Conservation (phyloP, 2,888 invertebrate species). For the Lithosia quadra region DNA sequence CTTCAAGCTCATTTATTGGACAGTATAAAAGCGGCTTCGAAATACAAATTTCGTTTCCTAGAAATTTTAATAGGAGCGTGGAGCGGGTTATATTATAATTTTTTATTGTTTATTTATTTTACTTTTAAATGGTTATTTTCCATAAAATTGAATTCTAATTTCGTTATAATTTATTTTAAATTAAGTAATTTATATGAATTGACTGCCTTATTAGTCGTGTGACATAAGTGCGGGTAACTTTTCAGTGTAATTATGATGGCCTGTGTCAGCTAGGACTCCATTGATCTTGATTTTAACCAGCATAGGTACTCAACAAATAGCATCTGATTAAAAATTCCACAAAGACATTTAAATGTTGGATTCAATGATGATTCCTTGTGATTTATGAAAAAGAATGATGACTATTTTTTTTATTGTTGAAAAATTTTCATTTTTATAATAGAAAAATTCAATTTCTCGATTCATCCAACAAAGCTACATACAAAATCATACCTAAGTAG, state of each 20-base stretch:
- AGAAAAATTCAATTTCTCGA: too few species aligned
- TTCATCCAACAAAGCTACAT: too few species aligned
- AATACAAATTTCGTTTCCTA: conserved; percentile 65
- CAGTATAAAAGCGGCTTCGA: conserved; percentile 58
- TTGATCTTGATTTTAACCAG: too few species aligned
- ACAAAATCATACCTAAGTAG: too few species aligned
- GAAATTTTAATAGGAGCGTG: conserved; percentile 65
- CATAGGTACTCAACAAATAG: too few species aligned
- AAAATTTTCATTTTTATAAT: too few species aligned
- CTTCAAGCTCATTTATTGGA: conserved; percentile 48
- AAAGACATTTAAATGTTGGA: too few species aligned
- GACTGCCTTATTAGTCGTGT: neutral
- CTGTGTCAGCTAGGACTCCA: too few species aligned
- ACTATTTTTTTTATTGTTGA: too few species aligned
- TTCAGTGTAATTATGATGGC: neutral
- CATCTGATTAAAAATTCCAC: too few species aligned
- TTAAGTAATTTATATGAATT: neutral
- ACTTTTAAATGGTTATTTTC: conserved; percentile 52
- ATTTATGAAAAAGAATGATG: too few species aligned
- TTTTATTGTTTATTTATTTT: conserved; percentile 64
- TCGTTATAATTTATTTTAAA: neutral
- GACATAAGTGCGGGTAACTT: neutral
- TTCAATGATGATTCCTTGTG: too few species aligned
- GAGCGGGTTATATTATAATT: conserved; percentile 50
- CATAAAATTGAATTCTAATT: conserved; percentile 18